A percentile compares a stretch with the other conserved stretches of the same genome.
phyloP scores from a whole-genome alignment of 2,113 vertebrate genomes.

The Mystacornis crossleyi region DNA sequence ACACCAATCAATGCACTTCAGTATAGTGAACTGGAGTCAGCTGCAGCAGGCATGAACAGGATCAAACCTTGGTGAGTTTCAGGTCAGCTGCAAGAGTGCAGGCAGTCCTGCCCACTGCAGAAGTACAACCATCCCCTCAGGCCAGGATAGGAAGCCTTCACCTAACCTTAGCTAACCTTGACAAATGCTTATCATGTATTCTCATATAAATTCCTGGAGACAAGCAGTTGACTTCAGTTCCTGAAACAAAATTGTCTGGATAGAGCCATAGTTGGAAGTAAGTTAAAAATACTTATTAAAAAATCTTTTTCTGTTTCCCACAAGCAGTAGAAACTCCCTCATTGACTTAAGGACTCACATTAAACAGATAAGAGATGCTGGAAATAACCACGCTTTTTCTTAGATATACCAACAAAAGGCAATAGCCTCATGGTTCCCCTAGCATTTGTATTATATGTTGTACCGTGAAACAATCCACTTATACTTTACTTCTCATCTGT shows the following conservation, averaged over 20 bases:
- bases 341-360: not conserved
- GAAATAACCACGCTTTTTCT: not conserved
- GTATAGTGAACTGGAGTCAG: not conserved
- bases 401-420: not conserved
- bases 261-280: not conserved
- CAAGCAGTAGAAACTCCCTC: not conserved
- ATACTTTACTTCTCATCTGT: not conserved
- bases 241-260: not conserved
- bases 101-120: not conserved
- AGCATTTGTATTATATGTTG: not conserved
- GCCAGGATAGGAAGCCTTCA: not conserved
- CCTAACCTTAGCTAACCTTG: not conserved
- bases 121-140: not conserved
- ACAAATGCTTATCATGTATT: not conserved
- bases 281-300: not conserved
- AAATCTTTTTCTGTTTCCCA: not conserved
- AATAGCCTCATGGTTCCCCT: not conserved
- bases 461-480: not conserved
- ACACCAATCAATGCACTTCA: rapidly evolving
- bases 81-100: not conserved
- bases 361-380: not conserved
- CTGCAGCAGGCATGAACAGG: not conserved
- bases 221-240: not conserved
- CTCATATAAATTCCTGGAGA: not conserved
- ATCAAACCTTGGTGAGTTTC: not conserved